These are phyloP conservation scores for Leucophenga varia DNA, from an alignment of 1,140 invertebrate species.

Conservation along the genomic window DNA sequence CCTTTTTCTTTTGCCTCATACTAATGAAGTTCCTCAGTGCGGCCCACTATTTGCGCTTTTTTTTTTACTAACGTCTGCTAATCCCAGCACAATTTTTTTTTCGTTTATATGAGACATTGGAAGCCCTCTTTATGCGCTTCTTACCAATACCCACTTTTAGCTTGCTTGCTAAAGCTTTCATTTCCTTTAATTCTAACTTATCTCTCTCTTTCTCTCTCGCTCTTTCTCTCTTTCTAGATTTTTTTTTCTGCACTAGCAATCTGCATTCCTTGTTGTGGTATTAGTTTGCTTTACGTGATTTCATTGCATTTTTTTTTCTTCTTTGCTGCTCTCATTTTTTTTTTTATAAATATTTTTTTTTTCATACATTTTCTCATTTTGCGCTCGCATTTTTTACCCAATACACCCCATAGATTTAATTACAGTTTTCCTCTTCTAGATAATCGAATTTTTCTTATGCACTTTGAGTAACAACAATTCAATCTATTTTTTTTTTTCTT, in stretches of 20 bases:
- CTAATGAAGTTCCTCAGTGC: constrained; percentile 52
- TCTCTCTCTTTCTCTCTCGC: not conserved
- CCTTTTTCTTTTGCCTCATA: constrained; percentile 31
- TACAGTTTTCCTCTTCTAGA: constrained; percentile 53
- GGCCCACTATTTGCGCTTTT: no score
- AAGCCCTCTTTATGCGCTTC: constrained; percentile 3
- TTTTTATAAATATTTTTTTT: not conserved
- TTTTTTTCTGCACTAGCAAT: constrained; percentile 30
- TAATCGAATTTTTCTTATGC: constrained; percentile 45
- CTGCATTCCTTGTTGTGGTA: constrained; percentile 52
- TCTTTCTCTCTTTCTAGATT: constrained; percentile 5
- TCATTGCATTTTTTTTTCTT: constrained; percentile 34
- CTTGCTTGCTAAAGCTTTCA: not conserved
- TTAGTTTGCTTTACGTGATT: constrained; percentile 54
- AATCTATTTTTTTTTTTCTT: no score
- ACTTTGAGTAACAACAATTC: not conserved
- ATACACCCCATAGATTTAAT: constrained; percentile 48
- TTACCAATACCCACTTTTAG: constrained; percentile 12
- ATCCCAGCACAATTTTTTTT: no score
- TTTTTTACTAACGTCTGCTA: no score
- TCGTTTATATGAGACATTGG: no score
- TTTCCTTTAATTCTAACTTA: constrained; percentile 13
- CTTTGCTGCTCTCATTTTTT: constrained; percentile 5
- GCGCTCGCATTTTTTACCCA: constrained; percentile 25
- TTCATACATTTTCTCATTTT: constrained; percentile 25